phyloP scores from a whole-genome alignment of 2,888 invertebrate genomes.

The Pollenia angustigena region DNA sequence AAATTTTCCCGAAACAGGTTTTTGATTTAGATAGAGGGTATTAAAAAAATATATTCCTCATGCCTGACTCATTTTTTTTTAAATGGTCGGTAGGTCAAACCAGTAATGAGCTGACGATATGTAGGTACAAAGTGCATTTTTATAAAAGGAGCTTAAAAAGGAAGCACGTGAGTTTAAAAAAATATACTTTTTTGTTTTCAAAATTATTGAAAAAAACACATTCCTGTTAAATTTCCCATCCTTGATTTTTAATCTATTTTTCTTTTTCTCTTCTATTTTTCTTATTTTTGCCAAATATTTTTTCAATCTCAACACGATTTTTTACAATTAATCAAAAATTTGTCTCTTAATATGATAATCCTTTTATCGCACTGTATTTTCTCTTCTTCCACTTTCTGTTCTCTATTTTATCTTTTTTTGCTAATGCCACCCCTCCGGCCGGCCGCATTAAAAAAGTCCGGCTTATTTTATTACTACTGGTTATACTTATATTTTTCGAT shows the following conservation, averaged over 20 bases:
- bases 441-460: constrained; percentile 8
- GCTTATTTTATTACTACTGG: constrained; percentile 5
- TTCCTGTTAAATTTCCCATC: neutral
- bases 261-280: neutral
- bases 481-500: neutral
- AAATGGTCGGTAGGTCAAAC: too few species aligned
- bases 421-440: constrained; percentile 37
- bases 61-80: too few species aligned
- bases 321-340: neutral
- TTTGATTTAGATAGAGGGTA: too few species aligned
- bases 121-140: too few species aligned
- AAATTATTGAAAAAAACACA: too few species aligned
- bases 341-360: neutral
- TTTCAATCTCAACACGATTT: neutral
- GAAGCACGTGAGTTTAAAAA: too few species aligned
- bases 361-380: neutral
- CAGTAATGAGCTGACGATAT: too few species aligned
- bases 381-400: neutral
- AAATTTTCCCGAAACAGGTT: too few species aligned
- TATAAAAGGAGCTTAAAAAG: too few species aligned
- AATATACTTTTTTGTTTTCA: too few species aligned
- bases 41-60: too few species aligned
- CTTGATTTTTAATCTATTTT: neutral
- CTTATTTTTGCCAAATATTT: neutral
- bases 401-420: neutral